phyloP scores from a whole-genome alignment of 1,140 invertebrate species.

The Pseudomyrmex cubaensis region DNA sequence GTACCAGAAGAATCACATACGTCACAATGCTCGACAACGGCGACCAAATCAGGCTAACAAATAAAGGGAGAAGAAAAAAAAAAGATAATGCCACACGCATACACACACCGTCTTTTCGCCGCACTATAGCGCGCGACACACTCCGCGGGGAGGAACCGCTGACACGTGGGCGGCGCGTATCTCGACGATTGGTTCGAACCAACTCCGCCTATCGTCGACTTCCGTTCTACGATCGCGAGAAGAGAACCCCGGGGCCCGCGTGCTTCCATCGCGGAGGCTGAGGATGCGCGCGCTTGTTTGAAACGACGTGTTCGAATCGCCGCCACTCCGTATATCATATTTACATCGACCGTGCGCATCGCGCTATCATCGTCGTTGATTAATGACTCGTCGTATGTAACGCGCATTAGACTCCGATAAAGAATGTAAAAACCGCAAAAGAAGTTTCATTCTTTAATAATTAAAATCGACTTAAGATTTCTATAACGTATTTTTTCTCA shows the following conservation, averaged over 20 bases:
- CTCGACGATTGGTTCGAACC: conserved; percentile 80
- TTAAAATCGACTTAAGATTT: too few relatives aligned
- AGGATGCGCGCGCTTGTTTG: conserved; percentile 14
- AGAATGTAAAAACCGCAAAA: too few relatives aligned
- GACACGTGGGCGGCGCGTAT: conserved; percentile 82
- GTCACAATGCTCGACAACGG: not conserved
- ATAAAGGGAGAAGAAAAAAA: not conserved
- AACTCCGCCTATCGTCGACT: conserved; percentile 83
- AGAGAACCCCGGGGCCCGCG: conserved; percentile 35
- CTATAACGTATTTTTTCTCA: too few relatives aligned
- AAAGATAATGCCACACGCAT: conserved; percentile 6
- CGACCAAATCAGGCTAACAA: not conserved
- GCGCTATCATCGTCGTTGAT: too few relatives aligned
- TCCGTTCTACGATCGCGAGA: conserved; percentile 72
- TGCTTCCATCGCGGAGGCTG: conserved; percentile 63
- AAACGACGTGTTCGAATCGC: conserved; percentile 4
- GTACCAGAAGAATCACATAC: not conserved
- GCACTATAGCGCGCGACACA: conserved; percentile 22
- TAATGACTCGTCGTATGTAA: too few relatives aligned
- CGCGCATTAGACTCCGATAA: too few relatives aligned
- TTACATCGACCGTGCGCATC: too few relatives aligned
- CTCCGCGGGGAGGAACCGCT: conserved; percentile 77
- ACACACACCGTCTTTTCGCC: not conserved
- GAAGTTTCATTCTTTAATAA: too few relatives aligned
- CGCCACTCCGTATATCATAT: not conserved